Percentiles rank a stretch among this genome's conserved stretches.
Evolutionary conservation across 2,888 invertebrate genomes (phyloP).

Genomic region (Oligia latruncula): DNA sequence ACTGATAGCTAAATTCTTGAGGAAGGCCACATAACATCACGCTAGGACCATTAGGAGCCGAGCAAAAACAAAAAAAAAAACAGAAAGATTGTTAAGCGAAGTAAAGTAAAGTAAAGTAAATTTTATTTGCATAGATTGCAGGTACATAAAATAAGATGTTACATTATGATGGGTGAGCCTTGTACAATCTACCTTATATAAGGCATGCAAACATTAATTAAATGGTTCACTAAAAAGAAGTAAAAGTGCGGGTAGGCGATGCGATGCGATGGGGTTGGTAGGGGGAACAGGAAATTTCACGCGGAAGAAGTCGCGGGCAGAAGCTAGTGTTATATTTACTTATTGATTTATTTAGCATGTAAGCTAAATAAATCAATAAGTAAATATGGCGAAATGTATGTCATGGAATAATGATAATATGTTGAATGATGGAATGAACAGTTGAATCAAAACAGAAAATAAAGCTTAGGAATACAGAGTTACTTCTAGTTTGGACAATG

Average conservation of each 20-base stretch:
- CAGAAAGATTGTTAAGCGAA: not conserved
- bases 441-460: conserved; percentile 6
- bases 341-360: not conserved
- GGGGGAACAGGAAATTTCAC: too few species aligned
- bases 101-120: too few species aligned
- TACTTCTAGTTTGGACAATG: conserved; percentile 41
- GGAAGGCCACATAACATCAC: not conserved
- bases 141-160: too few species aligned
- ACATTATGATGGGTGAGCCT: too few species aligned
- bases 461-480: conserved; percentile 4
- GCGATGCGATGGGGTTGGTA: too few species aligned
- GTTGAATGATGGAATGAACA: not conserved
- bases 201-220: too few species aligned
- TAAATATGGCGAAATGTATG: not conserved
- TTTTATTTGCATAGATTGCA: too few species aligned
- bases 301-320: not conserved
- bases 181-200: too few species aligned
- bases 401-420: not conserved
- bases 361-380: too few species aligned
- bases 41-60: not conserved
- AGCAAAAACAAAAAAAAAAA: not conserved
- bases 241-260: not conserved
- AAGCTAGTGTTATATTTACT: not conserved
- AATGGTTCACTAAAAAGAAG: too few species aligned
- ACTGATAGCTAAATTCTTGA: not conserved